These are phyloP conservation scores for Hypotaenidia okinawae DNA, from an alignment of 2,797 vertebrate genomes.

Conservation along the genomic window DNA sequence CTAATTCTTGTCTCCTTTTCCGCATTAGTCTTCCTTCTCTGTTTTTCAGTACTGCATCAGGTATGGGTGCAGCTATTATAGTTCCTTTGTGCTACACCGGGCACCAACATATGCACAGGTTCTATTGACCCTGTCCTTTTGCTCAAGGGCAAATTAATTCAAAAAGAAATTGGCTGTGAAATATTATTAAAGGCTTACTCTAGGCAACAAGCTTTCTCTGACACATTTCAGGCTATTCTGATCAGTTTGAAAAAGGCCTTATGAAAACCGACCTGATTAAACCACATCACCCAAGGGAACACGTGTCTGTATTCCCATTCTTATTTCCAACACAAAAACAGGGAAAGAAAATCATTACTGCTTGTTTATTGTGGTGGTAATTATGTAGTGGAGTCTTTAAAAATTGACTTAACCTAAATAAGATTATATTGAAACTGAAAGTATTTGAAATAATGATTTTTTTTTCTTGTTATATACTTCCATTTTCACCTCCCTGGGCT, in stretches of 20 bases:
- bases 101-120: not conserved
- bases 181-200: slow-evolving; percentile 40
- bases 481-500: not conserved
- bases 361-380: slow-evolving; percentile 6
- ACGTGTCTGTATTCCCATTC: slow-evolving; percentile 8
- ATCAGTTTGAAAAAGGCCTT: slow-evolving; percentile 56
- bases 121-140: not conserved
- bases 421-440: not conserved
- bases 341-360: not conserved
- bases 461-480: not conserved
- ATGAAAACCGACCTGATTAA: slow-evolving; percentile 44
- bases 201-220: slow-evolving; percentile 17
- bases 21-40: not conserved
- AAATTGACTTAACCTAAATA: not conserved
- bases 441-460: not conserved
- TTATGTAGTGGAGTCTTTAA: not conserved
- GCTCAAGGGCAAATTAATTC: slow-evolving; percentile 27
- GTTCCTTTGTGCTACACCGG: not conserved
- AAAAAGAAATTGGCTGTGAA: slow-evolving; percentile 44
- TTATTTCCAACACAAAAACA: slow-evolving; percentile 30
- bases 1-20: not conserved
- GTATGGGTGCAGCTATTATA: not conserved
- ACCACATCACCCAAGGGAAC: not conserved
- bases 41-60: not conserved
- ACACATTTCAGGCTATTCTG: slow-evolving; percentile 34